These are phyloP conservation scores for Saccostrea glomerata DNA, from an alignment of 1,140 invertebrate species.

Conservation along the genomic window DNA sequence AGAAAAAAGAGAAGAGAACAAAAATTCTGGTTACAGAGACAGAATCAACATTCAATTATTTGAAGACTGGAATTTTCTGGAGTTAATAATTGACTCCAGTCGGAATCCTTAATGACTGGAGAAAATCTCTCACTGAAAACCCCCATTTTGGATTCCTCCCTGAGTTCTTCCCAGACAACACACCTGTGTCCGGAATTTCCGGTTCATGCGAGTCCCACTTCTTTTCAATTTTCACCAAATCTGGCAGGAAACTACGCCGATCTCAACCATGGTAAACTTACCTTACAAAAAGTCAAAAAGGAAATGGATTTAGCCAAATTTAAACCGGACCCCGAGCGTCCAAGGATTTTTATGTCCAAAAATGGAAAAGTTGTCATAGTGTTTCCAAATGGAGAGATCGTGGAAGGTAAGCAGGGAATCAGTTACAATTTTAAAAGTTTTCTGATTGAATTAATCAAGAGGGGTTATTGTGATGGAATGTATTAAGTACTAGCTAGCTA, in stretches of 20 bases:
- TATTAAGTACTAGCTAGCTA: too few species aligned
- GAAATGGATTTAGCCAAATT: conserved; percentile 58
- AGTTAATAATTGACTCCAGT: not conserved
- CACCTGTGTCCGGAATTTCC: not conserved
- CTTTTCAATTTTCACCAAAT: conserved; percentile 17
- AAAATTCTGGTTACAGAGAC: not conserved
- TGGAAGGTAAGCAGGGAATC: conserved; percentile 70
- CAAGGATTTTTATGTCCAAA: conserved; percentile 76
- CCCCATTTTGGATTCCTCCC: not conserved
- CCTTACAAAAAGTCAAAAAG: conserved; percentile 39
- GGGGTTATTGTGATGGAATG: too few species aligned
- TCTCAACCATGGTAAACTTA: conserved; percentile 41
- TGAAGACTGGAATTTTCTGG: not conserved
- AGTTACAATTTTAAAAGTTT: too few species aligned
- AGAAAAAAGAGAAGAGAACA: not conserved
- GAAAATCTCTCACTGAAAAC: not conserved
- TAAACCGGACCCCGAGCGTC: conserved; percentile 67
- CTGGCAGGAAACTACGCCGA: conserved; percentile 33
- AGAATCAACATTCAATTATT: not conserved
- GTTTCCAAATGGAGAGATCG: conserved; percentile 76
- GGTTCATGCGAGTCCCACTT: conserved; percentile 13
- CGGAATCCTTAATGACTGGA: not conserved
- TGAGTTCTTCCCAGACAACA: not conserved
- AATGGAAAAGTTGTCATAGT: conserved; percentile 75
- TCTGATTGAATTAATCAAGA: too few species aligned